These are phyloP conservation scores for Gasteruption jaculator DNA, from an alignment of 2,888 invertebrate genomes.

Conservation along the genomic window DNA sequence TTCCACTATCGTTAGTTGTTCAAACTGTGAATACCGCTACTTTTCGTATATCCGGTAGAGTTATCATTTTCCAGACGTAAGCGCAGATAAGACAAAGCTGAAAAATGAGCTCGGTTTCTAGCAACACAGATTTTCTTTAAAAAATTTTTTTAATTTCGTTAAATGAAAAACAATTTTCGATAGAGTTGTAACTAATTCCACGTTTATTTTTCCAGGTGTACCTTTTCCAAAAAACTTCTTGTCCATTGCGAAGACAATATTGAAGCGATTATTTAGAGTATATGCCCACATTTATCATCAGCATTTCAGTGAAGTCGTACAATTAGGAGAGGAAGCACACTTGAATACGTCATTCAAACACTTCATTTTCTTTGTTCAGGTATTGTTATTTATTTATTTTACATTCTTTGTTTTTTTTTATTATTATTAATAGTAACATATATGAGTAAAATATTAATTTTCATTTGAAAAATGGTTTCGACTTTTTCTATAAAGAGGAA, in stretches of 20 bases:
- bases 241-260: conserved; percentile 94
- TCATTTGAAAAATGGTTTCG: not conserved
- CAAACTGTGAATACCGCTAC: too few species aligned
- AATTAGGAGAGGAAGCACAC: conserved; percentile 97
- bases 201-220: conserved; percentile 62
- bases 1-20: too few species aligned
- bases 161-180: not conserved
- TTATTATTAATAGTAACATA: not conserved
- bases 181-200: too few species aligned
- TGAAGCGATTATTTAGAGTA: conserved; percentile 96
- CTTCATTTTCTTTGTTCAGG: conserved; percentile 97
- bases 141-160: not conserved
- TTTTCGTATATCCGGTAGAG: too few species aligned
- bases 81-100: too few species aligned
- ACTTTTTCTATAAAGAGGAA: not conserved
- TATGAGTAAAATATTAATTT: not conserved
- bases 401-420: too few species aligned
- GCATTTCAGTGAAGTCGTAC: conserved; percentile 96
- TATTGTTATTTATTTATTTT: conserved; percentile 38
- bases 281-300: conserved; percentile 99
- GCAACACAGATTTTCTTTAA: not conserved
- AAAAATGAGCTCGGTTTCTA: too few species aligned
- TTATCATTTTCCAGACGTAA: too few species aligned
- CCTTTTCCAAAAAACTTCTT: conserved; percentile 98
- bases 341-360: conserved; percentile 99